A percentile compares a stretch with the other conserved stretches of the same genome.
These are phyloP conservation scores for Champsocephalus esox DNA, from an alignment of 2,797 vertebrate species.

Conservation along the genomic window DNA sequence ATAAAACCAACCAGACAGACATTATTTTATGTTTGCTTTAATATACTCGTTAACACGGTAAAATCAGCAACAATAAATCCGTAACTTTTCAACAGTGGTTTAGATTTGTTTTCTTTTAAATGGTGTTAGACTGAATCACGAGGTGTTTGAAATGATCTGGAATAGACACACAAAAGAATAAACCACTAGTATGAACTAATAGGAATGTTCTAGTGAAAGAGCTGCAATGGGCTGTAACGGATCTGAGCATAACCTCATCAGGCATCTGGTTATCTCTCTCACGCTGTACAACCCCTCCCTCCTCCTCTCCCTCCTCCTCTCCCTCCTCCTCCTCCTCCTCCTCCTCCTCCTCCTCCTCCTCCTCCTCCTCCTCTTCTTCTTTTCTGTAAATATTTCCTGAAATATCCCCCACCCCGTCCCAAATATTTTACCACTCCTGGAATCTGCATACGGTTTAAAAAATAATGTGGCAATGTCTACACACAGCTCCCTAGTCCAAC, in stretches of 20 bases:
- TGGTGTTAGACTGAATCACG: not conserved
- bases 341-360: constrained; percentile 19
- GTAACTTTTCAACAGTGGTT: constrained; percentile 12
- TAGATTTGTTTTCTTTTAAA: not conserved
- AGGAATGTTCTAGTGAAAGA: constrained; percentile 26
- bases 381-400: constrained; percentile 61
- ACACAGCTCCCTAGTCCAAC: constrained; percentile 25
- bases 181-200: not conserved
- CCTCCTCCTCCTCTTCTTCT: constrained; percentile 19
- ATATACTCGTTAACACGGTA: constrained; percentile 40
- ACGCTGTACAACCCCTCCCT: constrained; percentile 56
- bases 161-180: not conserved
- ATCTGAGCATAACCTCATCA: constrained; percentile 69
- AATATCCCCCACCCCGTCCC: constrained; percentile 22
- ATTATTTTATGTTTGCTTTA: constrained; percentile 39
- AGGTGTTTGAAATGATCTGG: not conserved
- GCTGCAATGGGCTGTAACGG: constrained; percentile 65
- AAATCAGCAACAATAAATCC: constrained; percentile 7
- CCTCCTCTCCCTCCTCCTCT: constrained; percentile 16
- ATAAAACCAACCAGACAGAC: not conserved
- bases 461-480: constrained; percentile 63
- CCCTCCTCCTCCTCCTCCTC: constrained; percentile 28
- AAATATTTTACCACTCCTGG: constrained; percentile 71
- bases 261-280: constrained; percentile 72
- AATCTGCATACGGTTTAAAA: constrained; percentile 84